Evolutionary conservation across 2,113 vertebrate genomes (phyloP).

Genomic region (Paralichthys olivaceus): DNA sequence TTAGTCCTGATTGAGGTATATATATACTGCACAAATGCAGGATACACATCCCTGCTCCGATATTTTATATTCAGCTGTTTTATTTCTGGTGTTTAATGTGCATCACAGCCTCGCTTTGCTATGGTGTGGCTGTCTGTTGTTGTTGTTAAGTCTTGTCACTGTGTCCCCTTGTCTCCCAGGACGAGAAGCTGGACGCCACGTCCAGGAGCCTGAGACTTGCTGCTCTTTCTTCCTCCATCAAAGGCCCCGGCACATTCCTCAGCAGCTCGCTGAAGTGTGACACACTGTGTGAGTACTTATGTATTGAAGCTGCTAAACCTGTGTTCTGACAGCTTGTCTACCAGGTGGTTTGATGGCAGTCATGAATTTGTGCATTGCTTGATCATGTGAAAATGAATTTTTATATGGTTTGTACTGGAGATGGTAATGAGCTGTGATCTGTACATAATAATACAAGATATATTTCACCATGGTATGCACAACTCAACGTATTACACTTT

Average conservation of each 20-base stretch:
- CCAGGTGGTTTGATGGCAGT: background rate
- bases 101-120: no score
- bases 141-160: background rate
- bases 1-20: no score
- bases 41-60: background rate
- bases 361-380: background rate
- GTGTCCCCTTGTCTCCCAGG: constrained; percentile 74
- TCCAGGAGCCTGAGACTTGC: constrained; percentile 74
- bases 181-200: constrained; percentile 81
- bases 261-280: constrained; percentile 81
- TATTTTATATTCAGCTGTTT: no score
- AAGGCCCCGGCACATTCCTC: constrained; percentile 71
- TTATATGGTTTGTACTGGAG: background rate
- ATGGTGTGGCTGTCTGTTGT: background rate
- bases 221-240: constrained; percentile 82
- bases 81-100: no score
- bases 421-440: no score
- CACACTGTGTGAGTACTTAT: constrained; percentile 84
- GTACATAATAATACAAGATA: background rate
- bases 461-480: background rate
- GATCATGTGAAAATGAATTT: constrained; percentile 11
- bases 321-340: constrained; percentile 7
- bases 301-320: background rate
- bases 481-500: background rate
- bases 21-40: no score